phyloP scores from a whole-genome alignment of 2,888 invertebrate genomes.

The Caenorhabditis sulstoni region DNA sequence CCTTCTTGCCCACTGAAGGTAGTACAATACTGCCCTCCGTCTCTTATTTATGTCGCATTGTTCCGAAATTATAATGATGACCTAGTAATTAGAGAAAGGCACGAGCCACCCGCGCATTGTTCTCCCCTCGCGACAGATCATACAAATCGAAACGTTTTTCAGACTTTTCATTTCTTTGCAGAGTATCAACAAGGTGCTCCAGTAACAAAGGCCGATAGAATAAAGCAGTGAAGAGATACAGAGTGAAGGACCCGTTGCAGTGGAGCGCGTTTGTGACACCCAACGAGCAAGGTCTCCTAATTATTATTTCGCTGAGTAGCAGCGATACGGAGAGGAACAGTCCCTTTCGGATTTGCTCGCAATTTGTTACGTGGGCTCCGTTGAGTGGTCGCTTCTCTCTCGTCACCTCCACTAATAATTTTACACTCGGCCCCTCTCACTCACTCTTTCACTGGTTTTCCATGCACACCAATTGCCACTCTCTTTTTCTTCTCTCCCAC shows the following conservation, averaged over 20 bases:
- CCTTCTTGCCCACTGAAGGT: neutral
- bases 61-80: slow-evolving; percentile 31
- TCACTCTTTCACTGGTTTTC: slow-evolving; percentile 8
- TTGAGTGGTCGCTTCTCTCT: neutral
- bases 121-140: too few relatives aligned
- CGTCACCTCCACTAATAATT: slow-evolving; percentile 32
- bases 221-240: too few relatives aligned
- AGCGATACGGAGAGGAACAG: too few relatives aligned
- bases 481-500: slow-evolving; percentile 18
- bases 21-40: slow-evolving; percentile 5
- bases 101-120: too few relatives aligned
- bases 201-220: too few relatives aligned
- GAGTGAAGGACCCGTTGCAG: too few relatives aligned
- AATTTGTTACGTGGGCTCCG: neutral
- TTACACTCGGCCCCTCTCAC: slow-evolving; percentile 20
- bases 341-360: neutral
- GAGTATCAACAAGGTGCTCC: too few relatives aligned
- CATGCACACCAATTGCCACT: slow-evolving; percentile 35
- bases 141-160: too few relatives aligned
- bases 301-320: too few relatives aligned
- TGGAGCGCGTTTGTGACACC: too few relatives aligned
- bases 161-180: too few relatives aligned
- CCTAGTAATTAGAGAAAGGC: slow-evolving; percentile 22
- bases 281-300: too few relatives aligned
- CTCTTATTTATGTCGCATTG: slow-evolving; percentile 54